phyloP scores from a whole-genome alignment of 2,888 invertebrate species.

The Diachrysia chrysitis region DNA sequence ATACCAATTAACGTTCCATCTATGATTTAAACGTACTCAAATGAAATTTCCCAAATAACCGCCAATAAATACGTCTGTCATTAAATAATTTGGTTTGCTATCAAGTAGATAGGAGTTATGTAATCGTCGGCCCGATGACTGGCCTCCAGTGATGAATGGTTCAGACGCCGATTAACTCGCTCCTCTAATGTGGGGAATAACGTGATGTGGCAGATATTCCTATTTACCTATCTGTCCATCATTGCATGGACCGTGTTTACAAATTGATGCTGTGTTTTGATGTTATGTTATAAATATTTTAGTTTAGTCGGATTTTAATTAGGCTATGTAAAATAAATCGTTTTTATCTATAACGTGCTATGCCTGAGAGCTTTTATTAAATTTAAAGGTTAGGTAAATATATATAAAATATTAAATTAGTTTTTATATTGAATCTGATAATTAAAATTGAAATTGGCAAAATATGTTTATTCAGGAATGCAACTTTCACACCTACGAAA shows the following conservation, averaged over 20 bases:
- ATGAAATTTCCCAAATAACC: conserved; percentile 9
- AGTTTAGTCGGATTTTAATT: conserved; percentile 14
- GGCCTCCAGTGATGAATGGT: conserved; percentile 75
- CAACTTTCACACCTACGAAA: no score
- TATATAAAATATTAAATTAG: no score
- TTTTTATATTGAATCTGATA: no score
- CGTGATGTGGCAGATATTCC: conserved; percentile 72
- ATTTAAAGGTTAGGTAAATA: no score
- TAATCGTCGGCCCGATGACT: conserved; percentile 69
- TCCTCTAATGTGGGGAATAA: conserved; percentile 75
- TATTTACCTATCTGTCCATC: conserved; percentile 58
- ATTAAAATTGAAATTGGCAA: no score
- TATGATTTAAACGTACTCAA: neutral
- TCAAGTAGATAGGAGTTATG: conserved; percentile 48
- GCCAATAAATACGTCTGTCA: conserved; percentile 42
- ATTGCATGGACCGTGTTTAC: conserved; percentile 53
- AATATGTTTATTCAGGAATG: no score
- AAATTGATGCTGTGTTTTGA: conserved; percentile 28
- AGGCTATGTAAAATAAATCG: neutral
- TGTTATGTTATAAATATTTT: conserved; percentile 31
- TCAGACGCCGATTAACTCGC: conserved; percentile 65
- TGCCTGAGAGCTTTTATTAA: no score
- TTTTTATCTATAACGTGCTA: no score
- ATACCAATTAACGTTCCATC: neutral
- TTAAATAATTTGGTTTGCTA: conserved; percentile 52